Base-by-base conservation (phyloP, 1,140 invertebrate genomes). In the Platyura marginata region DNA sequence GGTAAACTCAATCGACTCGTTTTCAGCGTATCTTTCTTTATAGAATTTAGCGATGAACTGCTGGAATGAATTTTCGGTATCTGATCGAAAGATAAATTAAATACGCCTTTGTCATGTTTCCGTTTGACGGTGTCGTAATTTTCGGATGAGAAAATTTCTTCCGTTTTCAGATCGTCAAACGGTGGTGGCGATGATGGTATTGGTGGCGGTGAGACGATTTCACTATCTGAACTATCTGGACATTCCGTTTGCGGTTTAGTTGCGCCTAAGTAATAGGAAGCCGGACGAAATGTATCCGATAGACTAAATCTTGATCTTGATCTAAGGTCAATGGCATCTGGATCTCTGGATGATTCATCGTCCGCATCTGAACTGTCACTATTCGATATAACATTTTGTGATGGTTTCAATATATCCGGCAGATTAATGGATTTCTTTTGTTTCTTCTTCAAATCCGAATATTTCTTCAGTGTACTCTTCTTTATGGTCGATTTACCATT, bases 251-350 rank as follows among this genome's bases (percentile, higher is more conserved):
- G 65, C 35, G 65, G 59, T 15, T 54, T 59, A 8, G 52, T 51
- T 0, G 67, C 68, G 21, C 80, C 77, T 33, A 88, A 54, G 53
- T 88, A 90, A 53, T 88, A 88, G 0, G 84, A 88, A 1, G 84
- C 84, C 1, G 85, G 85, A 48, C 84, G 65, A 49, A 88, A 90
- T 1, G 79, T 85, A 54, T 88, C 85, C 0, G 83, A 88, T 16
- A 88, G 62, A 56, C 83, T 88, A 52, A 89, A 86, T 46, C 84
- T 62, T 1, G 76, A 73, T 48, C 80, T 74, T 15, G 69, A 65
- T 4, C 76, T 74, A 16, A 74, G 65, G 43, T 78, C 71, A 21
- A 78, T 67, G 0, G 73, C 72, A 48, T 81, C 76, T 33, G 79
- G 55, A 50, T 88, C 81, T 56, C 83, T 82, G 1, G 78, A 81